Evolutionary conservation across 2,797 vertebrate genomes (phyloP).

Genomic region (Hylomyscus alleni): DNA sequence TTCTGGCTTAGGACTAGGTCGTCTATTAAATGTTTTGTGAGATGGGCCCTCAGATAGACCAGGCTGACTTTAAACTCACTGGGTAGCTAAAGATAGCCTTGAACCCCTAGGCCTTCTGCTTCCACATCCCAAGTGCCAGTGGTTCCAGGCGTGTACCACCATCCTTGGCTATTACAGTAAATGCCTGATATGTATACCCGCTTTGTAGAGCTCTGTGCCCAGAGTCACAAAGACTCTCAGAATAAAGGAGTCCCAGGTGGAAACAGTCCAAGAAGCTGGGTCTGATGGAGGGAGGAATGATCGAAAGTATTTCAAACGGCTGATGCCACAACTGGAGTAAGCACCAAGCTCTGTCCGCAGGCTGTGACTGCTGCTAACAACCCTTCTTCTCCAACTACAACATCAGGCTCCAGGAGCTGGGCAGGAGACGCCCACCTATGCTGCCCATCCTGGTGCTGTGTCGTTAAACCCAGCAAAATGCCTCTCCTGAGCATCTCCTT

Average conservation of each 20-base stretch:
- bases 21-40: neutral
- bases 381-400: neutral
- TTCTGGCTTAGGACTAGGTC: neutral
- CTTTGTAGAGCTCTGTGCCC: neutral
- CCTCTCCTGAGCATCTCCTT: neutral
- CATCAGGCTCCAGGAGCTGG: neutral
- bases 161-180: neutral
- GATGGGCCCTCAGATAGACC: neutral
- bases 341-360: neutral
- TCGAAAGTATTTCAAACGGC: neutral
- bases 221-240: neutral
- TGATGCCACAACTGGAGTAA: neutral
- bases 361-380: neutral
- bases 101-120: neutral
- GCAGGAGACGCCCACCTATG: neutral
- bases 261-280: neutral
- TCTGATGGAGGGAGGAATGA: neutral
- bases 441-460: neutral
- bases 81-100: neutral
- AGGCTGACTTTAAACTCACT: neutral
- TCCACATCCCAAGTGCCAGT: neutral
- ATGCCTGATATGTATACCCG: neutral
- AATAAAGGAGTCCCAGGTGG: neutral
- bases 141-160: neutral
- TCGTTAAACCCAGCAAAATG: neutral